These are phyloP conservation scores for Zaprionus inermis DNA, from an alignment of 1,140 invertebrate species.

Conservation along the genomic window DNA sequence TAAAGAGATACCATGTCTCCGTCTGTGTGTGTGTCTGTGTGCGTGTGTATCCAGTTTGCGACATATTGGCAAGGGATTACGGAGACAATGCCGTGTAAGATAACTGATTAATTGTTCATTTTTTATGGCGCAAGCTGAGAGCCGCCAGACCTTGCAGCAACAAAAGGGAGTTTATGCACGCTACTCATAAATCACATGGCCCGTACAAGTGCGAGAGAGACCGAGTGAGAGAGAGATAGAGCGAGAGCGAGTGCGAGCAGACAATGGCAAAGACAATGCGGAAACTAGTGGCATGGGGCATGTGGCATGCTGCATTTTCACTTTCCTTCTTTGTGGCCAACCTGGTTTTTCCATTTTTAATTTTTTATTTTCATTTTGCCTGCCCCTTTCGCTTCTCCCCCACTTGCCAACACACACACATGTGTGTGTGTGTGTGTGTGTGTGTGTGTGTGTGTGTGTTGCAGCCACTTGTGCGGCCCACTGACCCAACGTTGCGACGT, in stretches of 20 bases:
- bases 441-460: too few species aligned
- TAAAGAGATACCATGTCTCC: background rate
- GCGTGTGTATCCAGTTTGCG: slow-evolving; percentile 7
- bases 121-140: slow-evolving; percentile 36
- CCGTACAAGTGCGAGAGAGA: background rate
- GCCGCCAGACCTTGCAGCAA: background rate
- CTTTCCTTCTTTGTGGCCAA: slow-evolving; percentile 47
- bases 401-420: background rate
- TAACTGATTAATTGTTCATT: slow-evolving; percentile 60
- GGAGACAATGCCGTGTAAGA: slow-evolving; percentile 40
- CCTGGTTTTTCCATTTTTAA: slow-evolving; percentile 32
- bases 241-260: background rate
- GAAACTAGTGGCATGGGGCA: slow-evolving; percentile 33
- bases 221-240: background rate
- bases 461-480: slow-evolving; percentile 7
- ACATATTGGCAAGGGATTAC: slow-evolving; percentile 59
- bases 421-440: too few species aligned
- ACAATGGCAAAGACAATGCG: slow-evolving; percentile 53
- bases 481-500: slow-evolving; percentile 15
- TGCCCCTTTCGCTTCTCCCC: background rate
- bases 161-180: slow-evolving; percentile 21
- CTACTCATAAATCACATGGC: slow-evolving; percentile 13
- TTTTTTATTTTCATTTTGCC: slow-evolving; percentile 18
- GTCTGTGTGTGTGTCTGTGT: background rate
- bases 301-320: slow-evolving; percentile 40